A percentile compares a stretch with the other conserved stretches of the same genome.
phyloP scores from a whole-genome alignment of 2,888 invertebrate genomes.

The Seladonia tumulorum region DNA sequence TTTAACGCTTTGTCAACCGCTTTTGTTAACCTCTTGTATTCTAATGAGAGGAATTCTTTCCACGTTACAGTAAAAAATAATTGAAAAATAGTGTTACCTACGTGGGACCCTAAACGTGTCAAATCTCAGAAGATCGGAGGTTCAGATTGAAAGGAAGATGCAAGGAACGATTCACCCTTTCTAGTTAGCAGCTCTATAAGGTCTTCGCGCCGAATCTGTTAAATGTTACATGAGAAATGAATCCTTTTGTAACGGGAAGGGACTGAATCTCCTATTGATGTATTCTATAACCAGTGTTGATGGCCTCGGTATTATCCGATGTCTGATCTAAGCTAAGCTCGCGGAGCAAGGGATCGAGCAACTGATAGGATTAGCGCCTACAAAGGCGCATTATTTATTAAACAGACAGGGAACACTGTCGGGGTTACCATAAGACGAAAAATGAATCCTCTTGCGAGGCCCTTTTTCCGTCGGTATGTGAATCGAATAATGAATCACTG shows the following conservation, averaged over 20 bases:
- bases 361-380: conserved; percentile 11
- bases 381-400: conserved; percentile 14
- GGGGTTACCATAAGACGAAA: neutral
- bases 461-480: neutral
- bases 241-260: neutral
- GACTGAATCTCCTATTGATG: neutral
- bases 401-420: neutral
- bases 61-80: too few species aligned
- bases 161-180: neutral
- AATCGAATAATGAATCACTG: neutral
- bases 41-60: too few species aligned
- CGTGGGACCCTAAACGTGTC: neutral
- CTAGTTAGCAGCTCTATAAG: neutral
- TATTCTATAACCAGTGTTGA: conserved; percentile 6
- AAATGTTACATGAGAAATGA: neutral
- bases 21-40: too few species aligned
- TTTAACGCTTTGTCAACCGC: too few species aligned
- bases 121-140: neutral
- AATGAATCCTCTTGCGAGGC: neutral
- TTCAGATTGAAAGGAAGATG: neutral
- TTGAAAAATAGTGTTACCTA: too few species aligned
- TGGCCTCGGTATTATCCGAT: conserved; percentile 2
- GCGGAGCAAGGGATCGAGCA: neutral
- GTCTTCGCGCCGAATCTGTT: neutral
- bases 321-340: neutral